Evolutionary conservation across 2,797 vertebrate genomes (phyloP).

Genomic region (Anniella stebbinsi): DNA sequence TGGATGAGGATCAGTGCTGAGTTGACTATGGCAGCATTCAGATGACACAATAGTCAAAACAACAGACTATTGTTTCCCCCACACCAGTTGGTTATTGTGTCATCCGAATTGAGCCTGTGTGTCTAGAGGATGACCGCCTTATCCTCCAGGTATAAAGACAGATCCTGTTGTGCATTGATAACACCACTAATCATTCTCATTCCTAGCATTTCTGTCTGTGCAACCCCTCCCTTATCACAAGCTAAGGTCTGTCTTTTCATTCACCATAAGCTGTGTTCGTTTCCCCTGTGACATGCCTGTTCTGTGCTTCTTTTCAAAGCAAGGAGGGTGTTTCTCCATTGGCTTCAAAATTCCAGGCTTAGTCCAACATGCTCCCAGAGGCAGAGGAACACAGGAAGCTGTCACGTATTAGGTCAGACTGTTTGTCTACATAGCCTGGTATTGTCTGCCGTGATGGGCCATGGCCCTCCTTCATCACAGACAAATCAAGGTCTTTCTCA

Average conservation of each 20-base stretch:
- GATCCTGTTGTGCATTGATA: neutral
- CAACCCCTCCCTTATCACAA: neutral
- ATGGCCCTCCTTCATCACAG: neutral
- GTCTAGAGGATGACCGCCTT: neutral
- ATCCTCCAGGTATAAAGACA: neutral
- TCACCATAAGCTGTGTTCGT: neutral
- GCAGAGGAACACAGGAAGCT: neutral
- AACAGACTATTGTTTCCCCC: too few species aligned
- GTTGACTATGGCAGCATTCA: too few species aligned
- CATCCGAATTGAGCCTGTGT: too few species aligned
- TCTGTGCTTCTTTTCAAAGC: neutral
- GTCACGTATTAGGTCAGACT: neutral
- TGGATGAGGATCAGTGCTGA: too few species aligned
- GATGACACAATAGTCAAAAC: too few species aligned
- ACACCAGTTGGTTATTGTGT: too few species aligned
- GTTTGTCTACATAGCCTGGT: neutral
- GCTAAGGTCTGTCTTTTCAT: neutral
- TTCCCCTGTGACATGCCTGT: neutral
- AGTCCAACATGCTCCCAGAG: neutral
- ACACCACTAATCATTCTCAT: neutral
- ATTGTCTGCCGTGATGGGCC: neutral
- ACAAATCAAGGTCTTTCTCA: too few species aligned
- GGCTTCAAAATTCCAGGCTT: neutral
- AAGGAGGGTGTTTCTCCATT: neutral
- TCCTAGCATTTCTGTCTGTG: neutral